Evolutionary conservation across 2,113 vertebrate genomes (phyloP).

Genomic region (Notechis scutatus): DNA sequence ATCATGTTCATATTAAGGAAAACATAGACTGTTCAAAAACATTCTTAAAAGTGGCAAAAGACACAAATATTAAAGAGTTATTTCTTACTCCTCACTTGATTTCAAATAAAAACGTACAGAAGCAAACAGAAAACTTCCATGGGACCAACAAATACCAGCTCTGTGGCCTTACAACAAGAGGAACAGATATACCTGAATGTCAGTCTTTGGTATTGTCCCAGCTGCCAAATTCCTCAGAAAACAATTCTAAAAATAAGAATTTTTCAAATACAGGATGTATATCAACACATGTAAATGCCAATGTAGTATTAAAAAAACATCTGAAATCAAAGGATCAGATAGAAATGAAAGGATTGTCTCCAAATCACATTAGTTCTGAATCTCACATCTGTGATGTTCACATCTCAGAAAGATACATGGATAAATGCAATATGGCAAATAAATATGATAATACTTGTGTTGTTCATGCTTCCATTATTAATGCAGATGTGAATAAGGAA

Average conservation of each 20-base stretch:
- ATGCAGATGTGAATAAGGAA: conserved; percentile 16
- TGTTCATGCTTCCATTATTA: conserved; percentile 1
- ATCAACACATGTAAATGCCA: background rate
- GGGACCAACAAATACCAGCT: conserved; percentile 5
- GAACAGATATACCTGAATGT: background rate
- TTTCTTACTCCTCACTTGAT: conserved; percentile 19
- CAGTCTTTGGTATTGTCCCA: conserved; percentile 9
- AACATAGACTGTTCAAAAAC: conserved; percentile 24
- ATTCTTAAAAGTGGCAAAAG: background rate
- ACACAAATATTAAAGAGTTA: background rate
- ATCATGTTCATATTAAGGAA: conserved; percentile 36
- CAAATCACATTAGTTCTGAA: background rate
- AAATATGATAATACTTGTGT: conserved; percentile 23
- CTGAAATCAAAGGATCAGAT: conserved; percentile 16
- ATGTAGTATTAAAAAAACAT: background rate
- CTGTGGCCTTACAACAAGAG: conserved; percentile 15
- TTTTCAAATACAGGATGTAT: conserved; percentile 17
- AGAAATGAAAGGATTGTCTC: conserved; percentile 1
- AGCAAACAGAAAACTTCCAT: background rate
- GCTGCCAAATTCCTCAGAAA: conserved; percentile 26
- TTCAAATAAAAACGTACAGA: background rate
- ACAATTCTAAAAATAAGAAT: conserved; percentile 22
- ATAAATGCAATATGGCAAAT: conserved; percentile 41
- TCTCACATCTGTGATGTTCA: background rate
- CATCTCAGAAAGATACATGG: conserved; percentile 22